Evolutionary conservation across 2,113 vertebrate genomes (phyloP).

Genomic region (Panthera tigris): DNA sequence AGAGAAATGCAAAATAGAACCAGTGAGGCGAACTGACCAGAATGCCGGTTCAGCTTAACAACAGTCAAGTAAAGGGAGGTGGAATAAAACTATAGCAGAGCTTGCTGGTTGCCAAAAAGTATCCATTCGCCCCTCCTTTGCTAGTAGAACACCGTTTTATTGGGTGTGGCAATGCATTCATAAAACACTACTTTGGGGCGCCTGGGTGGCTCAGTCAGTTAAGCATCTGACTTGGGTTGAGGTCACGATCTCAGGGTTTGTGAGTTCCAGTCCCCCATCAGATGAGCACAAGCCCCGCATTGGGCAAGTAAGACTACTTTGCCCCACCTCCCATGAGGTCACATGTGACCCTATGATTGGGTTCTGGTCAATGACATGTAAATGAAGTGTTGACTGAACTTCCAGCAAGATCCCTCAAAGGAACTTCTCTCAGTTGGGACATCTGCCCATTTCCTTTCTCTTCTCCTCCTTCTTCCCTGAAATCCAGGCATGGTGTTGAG

Average conservation of each 20-base stretch:
- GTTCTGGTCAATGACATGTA: background rate
- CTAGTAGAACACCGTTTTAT: background rate
- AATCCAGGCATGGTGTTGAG: background rate
- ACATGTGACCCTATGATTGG: background rate
- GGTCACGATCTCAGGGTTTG: too few relatives aligned
- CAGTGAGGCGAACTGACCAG: background rate
- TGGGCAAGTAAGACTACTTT: background rate
- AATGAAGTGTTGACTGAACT: background rate
- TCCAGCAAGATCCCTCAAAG: background rate
- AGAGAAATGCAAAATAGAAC: background rate
- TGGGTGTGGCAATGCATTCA: background rate
- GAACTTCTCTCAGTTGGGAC: background rate
- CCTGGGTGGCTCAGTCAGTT: too few relatives aligned
- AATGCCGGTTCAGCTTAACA: background rate
- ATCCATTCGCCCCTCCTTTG: background rate
- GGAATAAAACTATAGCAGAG: background rate
- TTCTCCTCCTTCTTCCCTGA: background rate
- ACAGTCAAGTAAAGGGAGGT: background rate
- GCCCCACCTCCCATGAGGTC: background rate
- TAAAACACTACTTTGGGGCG: background rate
- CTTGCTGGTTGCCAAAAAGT: background rate
- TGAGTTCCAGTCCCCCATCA: too few relatives aligned
- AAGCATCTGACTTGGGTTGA: too few relatives aligned
- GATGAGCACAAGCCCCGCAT: too few relatives aligned
- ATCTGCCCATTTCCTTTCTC: background rate